Base-by-base conservation (phyloP, 2,888 invertebrate species). In the Taenaris catops region DNA sequence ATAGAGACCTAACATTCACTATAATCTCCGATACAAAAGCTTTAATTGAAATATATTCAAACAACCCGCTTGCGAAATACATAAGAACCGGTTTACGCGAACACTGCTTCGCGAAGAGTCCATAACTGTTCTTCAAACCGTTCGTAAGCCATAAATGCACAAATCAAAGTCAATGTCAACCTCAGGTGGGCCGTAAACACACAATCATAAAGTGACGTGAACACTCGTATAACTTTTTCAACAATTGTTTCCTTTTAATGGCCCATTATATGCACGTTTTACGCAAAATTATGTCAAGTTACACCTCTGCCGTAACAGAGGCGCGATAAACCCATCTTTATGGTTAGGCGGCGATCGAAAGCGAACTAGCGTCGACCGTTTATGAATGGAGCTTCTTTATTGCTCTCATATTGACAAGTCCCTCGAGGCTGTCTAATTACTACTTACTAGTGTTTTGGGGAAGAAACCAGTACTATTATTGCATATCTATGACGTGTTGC, bases 231-330 rank as follows among this genome's bases (percentile, higher is more conserved):
- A 81, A 86, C 80, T 84, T 86, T 86, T 86, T 84, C 72, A 84
- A 83, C 84, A 84, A 86, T 84, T 83, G 84, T 86, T 84, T 83
- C 78, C 73, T 73, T 83, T 84, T 84, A 84, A 86, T 84, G 78
- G 83, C 64, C 81, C 79, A 81, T 86, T 81, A 84, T 81, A 79
- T 79, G 70, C 74, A 72, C 68, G 79, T 78, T 84, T 81, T 81
- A 81, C 79, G 83, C 81, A 84, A 84, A 84, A 83, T 80, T 80
- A 84, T 84, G 80, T 84, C 76, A 81, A 75, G 80, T 74, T 83
- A 81, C 83, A 84, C 83, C 75, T 81, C 73, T 70, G 72, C 70
- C 68, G 76, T 80, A 76, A 81, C 75, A 67, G 70, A 68, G 66
- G 69, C 64, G 64, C 80, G 76, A 81, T 83, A 80, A 81, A 83